These are phyloP conservation scores for Balaenoptera acutorostrata DNA, from an alignment of 2,113 vertebrate genomes.

Conservation along the genomic window DNA sequence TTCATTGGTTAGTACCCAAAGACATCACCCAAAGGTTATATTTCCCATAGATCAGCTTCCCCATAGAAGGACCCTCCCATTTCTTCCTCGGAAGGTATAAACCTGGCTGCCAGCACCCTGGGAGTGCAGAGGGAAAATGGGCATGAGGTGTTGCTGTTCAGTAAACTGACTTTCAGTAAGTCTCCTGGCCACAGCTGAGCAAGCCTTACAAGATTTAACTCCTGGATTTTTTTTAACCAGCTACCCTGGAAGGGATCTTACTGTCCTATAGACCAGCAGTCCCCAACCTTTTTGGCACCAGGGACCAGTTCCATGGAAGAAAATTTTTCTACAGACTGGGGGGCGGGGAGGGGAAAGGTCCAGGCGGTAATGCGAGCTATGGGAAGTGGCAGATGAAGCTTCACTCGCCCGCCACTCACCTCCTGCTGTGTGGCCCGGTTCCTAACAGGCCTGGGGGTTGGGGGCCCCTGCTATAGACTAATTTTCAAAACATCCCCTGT, in stretches of 20 bases:
- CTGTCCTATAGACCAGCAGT: not conserved
- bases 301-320: too few relatives aligned
- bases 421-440: too few relatives aligned
- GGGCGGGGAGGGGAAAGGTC: too few relatives aligned
- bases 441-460: too few relatives aligned
- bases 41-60: not conserved
- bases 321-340: too few relatives aligned
- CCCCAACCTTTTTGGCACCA: too few relatives aligned
- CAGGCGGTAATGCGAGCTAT: too few relatives aligned
- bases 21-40: not conserved
- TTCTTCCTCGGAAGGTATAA: not conserved
- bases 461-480: not conserved
- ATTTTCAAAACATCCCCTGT: not conserved
- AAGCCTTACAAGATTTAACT: not conserved
- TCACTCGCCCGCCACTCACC: too few relatives aligned
- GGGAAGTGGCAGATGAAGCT: too few relatives aligned
- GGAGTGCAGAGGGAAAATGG: not conserved
- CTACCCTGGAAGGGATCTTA: not conserved
- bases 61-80: not conserved
- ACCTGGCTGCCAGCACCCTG: not conserved
- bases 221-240: not conserved
- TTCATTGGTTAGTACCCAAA: not conserved
- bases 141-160: not conserved
- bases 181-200: not conserved
- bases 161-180: not conserved